Evolutionary conservation across 2,888 invertebrate genomes (phyloP).

Genomic region (Meta bourneti): DNA sequence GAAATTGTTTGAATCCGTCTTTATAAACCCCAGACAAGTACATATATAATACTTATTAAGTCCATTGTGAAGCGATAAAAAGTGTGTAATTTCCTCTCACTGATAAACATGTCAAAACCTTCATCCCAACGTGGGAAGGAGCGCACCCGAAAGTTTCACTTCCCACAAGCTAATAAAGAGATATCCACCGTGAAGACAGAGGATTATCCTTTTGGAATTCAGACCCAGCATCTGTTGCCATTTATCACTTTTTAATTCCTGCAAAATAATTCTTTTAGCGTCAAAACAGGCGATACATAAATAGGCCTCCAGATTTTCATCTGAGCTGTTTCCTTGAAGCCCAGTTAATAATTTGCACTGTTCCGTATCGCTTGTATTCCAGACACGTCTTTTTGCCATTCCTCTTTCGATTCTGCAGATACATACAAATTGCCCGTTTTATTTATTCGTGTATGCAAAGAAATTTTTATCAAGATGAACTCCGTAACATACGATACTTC

Average conservation of each 20-base stretch:
- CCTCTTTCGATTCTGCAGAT: slow-evolving; percentile 28
- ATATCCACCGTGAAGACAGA: neutral
- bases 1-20: neutral
- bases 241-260: slow-evolving; percentile 56
- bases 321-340: slow-evolving; percentile 41
- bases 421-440: slow-evolving; percentile 50
- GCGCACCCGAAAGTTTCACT: neutral
- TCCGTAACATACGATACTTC: neutral
- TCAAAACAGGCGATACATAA: slow-evolving; percentile 42
- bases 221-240: slow-evolving; percentile 10
- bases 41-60: neutral
- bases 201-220: slow-evolving; percentile 40
- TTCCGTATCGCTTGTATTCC: slow-evolving; percentile 2
- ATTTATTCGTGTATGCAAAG: neutral
- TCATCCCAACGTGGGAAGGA: slow-evolving; percentile 25
- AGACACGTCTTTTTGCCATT: slow-evolving; percentile 22
- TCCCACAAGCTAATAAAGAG: slow-evolving; percentile 24
- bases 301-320: slow-evolving; percentile 32
- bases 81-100: slow-evolving; percentile 17
- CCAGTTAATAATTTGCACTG: slow-evolving; percentile 7
- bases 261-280: slow-evolving; percentile 48
- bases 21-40: neutral
- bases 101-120: slow-evolving; percentile 46
- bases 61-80: slow-evolving; percentile 6
- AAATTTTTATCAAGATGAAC: slow-evolving; percentile 1